Percentiles rank a stretch among this genome's conserved stretches.
phyloP scores from a whole-genome alignment of 2,888 invertebrate genomes.

The Pantelozetes paolii region DNA sequence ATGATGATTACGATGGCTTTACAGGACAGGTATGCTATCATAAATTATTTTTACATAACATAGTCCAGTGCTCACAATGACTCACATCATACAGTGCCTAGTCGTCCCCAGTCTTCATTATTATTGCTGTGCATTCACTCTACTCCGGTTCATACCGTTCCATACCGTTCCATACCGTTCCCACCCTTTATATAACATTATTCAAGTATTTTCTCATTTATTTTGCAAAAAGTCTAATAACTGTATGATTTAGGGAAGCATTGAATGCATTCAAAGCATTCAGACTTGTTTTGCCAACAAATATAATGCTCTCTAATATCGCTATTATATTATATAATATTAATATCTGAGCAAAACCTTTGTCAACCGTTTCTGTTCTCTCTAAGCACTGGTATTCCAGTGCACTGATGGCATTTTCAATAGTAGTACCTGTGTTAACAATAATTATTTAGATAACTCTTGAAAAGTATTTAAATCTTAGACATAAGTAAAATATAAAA shows the following conservation, averaged over 20 bases:
- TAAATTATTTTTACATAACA: neutral
- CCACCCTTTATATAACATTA: neutral
- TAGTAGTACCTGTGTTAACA: too few species aligned
- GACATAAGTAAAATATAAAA: too few species aligned
- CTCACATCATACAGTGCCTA: neutral
- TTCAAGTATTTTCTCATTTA: slow-evolving; percentile 11
- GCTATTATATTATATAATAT: slow-evolving; percentile 16
- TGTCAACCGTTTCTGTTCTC: too few species aligned
- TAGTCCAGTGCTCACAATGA: neutral
- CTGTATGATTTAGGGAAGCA: slow-evolving; percentile 16
- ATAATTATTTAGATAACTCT: too few species aligned
- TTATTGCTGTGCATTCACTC: neutral
- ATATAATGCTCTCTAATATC: slow-evolving; percentile 16
- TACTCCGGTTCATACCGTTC: neutral
- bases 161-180: slow-evolving; percentile 24
- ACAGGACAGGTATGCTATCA: slow-evolving; percentile 39
- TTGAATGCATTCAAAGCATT: slow-evolving; percentile 13
- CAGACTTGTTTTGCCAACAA: slow-evolving; percentile 12
- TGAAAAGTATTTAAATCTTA: too few species aligned
- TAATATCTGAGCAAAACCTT: neutral
- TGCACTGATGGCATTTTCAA: too few species aligned
- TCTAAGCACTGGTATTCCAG: too few species aligned
- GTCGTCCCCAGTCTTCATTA: neutral
- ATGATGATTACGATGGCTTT: slow-evolving; percentile 46
- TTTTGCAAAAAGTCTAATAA: slow-evolving; percentile 21